These are phyloP conservation scores for Notechis scutatus DNA, from an alignment of 2,113 vertebrate species.

Conservation along the genomic window DNA sequence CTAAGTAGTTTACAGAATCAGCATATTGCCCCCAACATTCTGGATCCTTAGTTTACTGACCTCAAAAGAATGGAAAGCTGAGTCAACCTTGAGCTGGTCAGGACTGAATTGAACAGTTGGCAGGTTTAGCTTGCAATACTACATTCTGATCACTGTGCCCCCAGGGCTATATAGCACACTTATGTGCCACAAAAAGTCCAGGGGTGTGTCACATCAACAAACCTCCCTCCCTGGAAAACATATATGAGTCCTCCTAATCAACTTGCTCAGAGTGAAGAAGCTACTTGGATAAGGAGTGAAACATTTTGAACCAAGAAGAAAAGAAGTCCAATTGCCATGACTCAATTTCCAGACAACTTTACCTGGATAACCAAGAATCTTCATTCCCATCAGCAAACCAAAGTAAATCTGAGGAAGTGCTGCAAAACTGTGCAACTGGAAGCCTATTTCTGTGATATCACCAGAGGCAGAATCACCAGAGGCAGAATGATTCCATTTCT, in stretches of 20 bases:
- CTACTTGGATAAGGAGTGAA: too few species aligned
- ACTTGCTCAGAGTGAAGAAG: too few species aligned
- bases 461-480: neutral
- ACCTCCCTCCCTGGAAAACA: too few species aligned
- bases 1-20: neutral
- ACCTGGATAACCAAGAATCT: too few species aligned
- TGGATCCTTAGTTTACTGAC: neutral
- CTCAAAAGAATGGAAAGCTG: neutral
- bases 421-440: neutral
- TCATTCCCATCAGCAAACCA: neutral
- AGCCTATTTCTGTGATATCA: neutral
- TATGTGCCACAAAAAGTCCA: neutral
- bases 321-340: too few species aligned
- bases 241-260: too few species aligned
- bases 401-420: neutral
- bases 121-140: neutral
- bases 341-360: too few species aligned
- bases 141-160: neutral
- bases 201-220: neutral
- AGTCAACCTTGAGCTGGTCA: neutral
- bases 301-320: too few species aligned
- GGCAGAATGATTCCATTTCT: neutral
- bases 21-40: neutral
- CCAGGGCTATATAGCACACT: neutral
- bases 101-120: neutral